These are phyloP conservation scores for Oscheius sp. DNA, from an alignment of 1,140 invertebrate species.

Conservation along the genomic window DNA sequence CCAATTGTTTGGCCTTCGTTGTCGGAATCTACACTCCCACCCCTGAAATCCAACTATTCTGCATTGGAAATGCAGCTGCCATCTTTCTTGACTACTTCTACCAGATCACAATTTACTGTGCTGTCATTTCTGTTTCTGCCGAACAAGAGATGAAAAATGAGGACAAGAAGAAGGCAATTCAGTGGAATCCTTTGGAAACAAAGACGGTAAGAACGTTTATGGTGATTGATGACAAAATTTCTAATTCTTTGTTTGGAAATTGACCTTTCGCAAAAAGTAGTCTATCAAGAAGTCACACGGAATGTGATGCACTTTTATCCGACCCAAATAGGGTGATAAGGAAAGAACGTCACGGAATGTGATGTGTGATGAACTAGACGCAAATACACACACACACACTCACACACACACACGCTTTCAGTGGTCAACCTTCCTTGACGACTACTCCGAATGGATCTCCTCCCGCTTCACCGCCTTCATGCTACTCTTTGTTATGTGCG, in stretches of 20 bases:
- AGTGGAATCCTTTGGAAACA: conserved; percentile 34
- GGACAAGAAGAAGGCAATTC: conserved; percentile 6
- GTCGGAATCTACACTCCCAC: conserved; percentile 54
- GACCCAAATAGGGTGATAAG: no score
- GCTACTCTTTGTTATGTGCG: conserved; percentile 46
- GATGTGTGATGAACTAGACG: no score
- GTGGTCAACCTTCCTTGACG: conserved; percentile 10
- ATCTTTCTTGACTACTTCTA: conserved; percentile 52
- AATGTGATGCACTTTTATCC: no score
- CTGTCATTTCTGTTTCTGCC: conserved; percentile 39
- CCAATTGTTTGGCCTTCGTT: conserved; percentile 50
- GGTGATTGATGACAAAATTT: conserved; percentile 2
- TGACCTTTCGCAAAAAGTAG: no score
- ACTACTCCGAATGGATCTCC: conserved; percentile 33
- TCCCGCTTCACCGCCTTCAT: conserved; percentile 53
- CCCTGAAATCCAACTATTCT: conserved; percentile 53
- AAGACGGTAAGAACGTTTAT: conserved; percentile 9
- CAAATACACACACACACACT: no score
- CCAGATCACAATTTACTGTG: conserved; percentile 49
- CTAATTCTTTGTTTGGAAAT: no score
- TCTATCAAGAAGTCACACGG: neutral
- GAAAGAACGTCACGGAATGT: no score
- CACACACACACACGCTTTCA: conserved; percentile 21
- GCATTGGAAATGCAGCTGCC: conserved; percentile 49
- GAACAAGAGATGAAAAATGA: conserved; percentile 37